These are phyloP conservation scores for Stictocephala bisonia DNA, from an alignment of 2,888 invertebrate genomes.

Conservation along the genomic window DNA sequence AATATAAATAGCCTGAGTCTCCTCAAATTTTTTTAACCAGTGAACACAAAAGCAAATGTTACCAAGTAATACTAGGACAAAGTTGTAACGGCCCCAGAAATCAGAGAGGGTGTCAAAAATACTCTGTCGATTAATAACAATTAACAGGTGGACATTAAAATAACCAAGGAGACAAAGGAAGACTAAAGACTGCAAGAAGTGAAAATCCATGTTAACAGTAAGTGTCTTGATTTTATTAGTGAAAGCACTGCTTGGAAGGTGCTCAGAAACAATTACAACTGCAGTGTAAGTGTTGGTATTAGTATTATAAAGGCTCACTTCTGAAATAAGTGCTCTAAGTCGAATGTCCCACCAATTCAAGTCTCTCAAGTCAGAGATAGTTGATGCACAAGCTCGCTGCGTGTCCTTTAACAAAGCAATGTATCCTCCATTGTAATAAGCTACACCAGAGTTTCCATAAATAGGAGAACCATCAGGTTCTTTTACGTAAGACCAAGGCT, in stretches of 20 bases:
- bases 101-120: background rate
- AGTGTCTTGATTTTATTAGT: conserved; percentile 28
- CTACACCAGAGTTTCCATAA: conserved; percentile 19
- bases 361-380: conserved; percentile 13
- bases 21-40: background rate
- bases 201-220: background rate
- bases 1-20: background rate
- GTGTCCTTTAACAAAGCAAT: background rate
- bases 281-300: conserved; percentile 37
- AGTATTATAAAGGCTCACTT: conserved; percentile 41
- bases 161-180: background rate
- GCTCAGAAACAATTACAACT: conserved; percentile 38
- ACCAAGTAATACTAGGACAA: background rate
- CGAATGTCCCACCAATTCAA: conserved; percentile 42
- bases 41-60: background rate
- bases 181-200: background rate
- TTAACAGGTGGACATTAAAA: background rate
- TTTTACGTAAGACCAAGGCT: background rate
- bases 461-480: background rate
- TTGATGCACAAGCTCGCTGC: background rate
- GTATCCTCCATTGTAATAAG: conserved; percentile 37
- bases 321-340: conserved; percentile 37
- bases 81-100: background rate
- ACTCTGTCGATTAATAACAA: background rate
- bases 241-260: conserved; percentile 33